Evolutionary conservation across 1,140 invertebrate genomes (phyloP), one percentile per base, ranked within the genome.

Genomic region (Pseudoatta argentina): DNA sequence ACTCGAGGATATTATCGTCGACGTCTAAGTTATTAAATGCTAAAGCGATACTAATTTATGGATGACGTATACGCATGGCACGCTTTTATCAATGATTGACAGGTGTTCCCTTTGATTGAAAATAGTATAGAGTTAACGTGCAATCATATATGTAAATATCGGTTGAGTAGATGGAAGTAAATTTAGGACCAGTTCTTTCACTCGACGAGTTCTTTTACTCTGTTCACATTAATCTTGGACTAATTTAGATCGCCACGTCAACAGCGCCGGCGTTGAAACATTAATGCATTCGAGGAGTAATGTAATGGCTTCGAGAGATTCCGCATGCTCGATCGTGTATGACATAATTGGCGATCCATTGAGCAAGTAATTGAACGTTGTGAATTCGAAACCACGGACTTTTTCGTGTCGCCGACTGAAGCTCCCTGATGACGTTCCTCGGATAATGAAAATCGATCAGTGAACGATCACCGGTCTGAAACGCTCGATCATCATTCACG

Each of bases 381-480:
- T 73, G 14, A 18, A 44, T 39, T 61, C 34, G 55, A 24, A 44
- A 61, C 14, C 55, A n/a, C 14, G 14, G 16, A 12, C 39, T 64
- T 76, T 83, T 72, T 73, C n/a, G 77, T 53, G 57, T 63, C 57
- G 53, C 16, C 57, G 10, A 27, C 55, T 39, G 57, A 87, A 83
- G 63, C 76, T 78, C 75, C 71, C 66, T 73, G 59, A 81, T 69
- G 59, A 44, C 8, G 3, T 83, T 53, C 86, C 86, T 87, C 61
- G 67, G 59, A 87, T 44, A 59, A 16, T 51, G 16, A 82, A 48
- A 82, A 61, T 82, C 34, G 51, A 39, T 69, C 21, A 12, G 39
- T 21, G 21, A 2, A 16, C 18, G 44, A 72, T 59, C 30, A n/a
- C 8, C 51, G n/a, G 39, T 44, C 21, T 48, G 79, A 4, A 57